phyloP scores from a whole-genome alignment of 2,113 vertebrate species.

The Neotoma lepida region DNA sequence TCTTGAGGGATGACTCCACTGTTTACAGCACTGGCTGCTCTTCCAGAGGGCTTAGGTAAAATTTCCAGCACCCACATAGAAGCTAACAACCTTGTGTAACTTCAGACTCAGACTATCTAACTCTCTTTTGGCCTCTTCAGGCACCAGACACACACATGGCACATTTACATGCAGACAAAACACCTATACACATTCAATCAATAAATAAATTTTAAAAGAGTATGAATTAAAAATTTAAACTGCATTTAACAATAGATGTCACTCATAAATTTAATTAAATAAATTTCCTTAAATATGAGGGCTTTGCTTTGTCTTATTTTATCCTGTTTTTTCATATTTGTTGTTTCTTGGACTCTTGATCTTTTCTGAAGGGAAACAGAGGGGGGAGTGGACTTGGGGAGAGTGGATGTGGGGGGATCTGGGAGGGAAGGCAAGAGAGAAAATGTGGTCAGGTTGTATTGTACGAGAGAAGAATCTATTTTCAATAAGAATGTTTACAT shows the following conservation, averaged over 20 bases:
- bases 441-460: background rate
- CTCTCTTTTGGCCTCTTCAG: background rate
- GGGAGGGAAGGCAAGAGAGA: no score
- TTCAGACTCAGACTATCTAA: background rate
- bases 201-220: background rate
- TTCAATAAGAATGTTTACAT: background rate
- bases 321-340: background rate
- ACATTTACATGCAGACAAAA: background rate
- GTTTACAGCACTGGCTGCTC: background rate
- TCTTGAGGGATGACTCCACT: background rate
- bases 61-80: background rate
- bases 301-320: background rate
- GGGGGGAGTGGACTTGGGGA: background rate
- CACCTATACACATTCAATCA: background rate
- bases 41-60: background rate
- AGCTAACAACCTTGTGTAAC: background rate
- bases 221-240: constrained; percentile 5
- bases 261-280: constrained; percentile 42
- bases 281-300: background rate
- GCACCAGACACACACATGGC: background rate
- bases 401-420: background rate
- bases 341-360: background rate
- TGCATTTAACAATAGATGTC: background rate
- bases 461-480: background rate
- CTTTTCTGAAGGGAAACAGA: background rate